Evolutionary conservation across 2,113 vertebrate species (phyloP).

Genomic region (Pelusios castaneus): DNA sequence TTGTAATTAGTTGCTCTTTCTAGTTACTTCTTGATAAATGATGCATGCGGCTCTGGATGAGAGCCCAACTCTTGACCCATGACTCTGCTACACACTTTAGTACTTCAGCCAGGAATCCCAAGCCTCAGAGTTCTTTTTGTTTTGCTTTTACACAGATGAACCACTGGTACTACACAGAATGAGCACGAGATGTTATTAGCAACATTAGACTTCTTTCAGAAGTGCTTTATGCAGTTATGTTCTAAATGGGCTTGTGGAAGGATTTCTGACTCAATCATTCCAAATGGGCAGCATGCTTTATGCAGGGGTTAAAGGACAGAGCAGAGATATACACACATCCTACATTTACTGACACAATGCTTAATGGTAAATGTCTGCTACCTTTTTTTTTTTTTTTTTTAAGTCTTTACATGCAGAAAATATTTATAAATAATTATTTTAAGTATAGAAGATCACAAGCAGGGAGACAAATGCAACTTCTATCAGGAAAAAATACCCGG

Average conservation of each 20-base stretch:
- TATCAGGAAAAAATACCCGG: slow-evolving; percentile 39
- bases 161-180: slow-evolving; percentile 19
- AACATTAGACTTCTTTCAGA: slow-evolving; percentile 45
- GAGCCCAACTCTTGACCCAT: slow-evolving; percentile 68
- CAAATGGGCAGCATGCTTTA: slow-evolving; percentile 34
- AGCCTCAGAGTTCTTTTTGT: slow-evolving; percentile 50
- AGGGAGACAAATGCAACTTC: slow-evolving; percentile 33
- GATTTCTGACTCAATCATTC: not conserved
- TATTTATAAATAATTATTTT: slow-evolving; percentile 13
- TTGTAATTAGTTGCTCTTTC: slow-evolving; percentile 64
- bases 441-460: slow-evolving; percentile 22
- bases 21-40: slow-evolving; percentile 67
- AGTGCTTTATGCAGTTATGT: slow-evolving; percentile 4
- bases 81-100: slow-evolving; percentile 45
- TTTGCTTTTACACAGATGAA: not conserved
- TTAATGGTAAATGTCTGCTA: not conserved
- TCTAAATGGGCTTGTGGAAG: slow-evolving; percentile 21
- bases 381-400: not conserved
- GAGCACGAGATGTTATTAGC: slow-evolving; percentile 41
- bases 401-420: slow-evolving; percentile 22
- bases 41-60: slow-evolving; percentile 37
- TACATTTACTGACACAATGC: not conserved
- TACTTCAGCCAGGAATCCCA: slow-evolving; percentile 56
- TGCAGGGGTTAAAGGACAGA: slow-evolving; percentile 9
- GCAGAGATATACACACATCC: not conserved